phyloP scores from a whole-genome alignment of 2,113 vertebrate species.

The Ochotona princeps region DNA sequence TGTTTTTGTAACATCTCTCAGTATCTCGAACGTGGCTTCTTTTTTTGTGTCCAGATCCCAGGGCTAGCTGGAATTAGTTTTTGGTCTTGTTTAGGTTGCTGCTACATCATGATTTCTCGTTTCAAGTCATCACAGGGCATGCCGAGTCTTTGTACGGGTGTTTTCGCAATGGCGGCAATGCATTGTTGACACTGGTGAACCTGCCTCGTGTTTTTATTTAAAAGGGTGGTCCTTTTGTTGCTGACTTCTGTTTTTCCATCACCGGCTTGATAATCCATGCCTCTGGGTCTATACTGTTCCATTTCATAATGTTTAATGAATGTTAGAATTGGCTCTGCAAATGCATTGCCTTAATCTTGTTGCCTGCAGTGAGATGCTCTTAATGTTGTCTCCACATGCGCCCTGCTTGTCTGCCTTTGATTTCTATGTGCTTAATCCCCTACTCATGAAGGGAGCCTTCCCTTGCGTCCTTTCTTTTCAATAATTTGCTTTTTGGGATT shows the following conservation, averaged over 20 bases:
- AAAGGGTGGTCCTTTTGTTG: conserved; percentile 28
- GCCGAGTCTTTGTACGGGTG: neutral
- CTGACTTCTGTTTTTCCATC: conserved; percentile 44
- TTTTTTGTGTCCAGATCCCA: neutral
- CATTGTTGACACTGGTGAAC: neutral
- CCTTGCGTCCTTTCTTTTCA: conserved; percentile 44
- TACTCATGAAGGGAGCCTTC: conserved; percentile 23
- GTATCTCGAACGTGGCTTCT: neutral
- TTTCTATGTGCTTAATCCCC: conserved; percentile 67
- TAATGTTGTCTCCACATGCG: conserved; percentile 74
- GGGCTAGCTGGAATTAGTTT: neutral
- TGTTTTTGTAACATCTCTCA: neutral
- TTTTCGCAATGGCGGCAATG: neutral
- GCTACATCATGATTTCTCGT: neutral
- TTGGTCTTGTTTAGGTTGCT: neutral
- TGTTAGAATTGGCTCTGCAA: conserved; percentile 60
- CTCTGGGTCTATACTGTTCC: conserved; percentile 40
- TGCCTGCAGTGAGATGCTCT: conserved; percentile 69
- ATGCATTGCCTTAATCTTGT: conserved; percentile 64
- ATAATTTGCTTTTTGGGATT: conserved; percentile 57
- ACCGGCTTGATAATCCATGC: neutral
- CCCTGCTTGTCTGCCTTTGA: conserved; percentile 59
- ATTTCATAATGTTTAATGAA: conserved; percentile 73
- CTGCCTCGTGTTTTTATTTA: conserved; percentile 37
- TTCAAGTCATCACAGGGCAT: neutral